Evolutionary conservation across 2,797 vertebrate genomes (phyloP), one percentile per base, ranked within the genome.

Genomic region (Eulemur mongoz): DNA sequence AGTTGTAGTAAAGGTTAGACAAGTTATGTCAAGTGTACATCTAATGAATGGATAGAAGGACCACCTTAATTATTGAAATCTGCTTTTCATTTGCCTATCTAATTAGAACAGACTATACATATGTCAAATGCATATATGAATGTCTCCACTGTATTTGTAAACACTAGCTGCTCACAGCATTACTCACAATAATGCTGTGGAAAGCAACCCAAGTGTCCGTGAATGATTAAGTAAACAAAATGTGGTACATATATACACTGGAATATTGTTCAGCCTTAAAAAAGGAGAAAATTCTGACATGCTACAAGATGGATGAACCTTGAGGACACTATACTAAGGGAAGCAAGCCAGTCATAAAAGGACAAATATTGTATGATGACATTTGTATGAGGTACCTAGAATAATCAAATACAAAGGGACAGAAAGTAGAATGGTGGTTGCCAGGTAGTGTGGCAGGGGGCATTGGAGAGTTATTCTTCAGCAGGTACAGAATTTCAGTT

Each of bases 51-150:
- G 81, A 59, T 13, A 50, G 27, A 92, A 93, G n/a, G 32, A 83
- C 45, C 63, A 75, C 20, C 23, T 48, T 25, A 95, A 57, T 78
- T 79, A 92, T 15, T 92, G 82, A 82, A 83, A 92, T 35, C 38
- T 89, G 88, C 75, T 89, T 96, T 95, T 76, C 90, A 90, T 43
- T 52, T 67, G n/a, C 14, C 73, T 45, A 59, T 52, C 48, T 59
- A 45, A 25, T 5, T 5, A 94, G 38, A 89, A 81, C 2, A n/a
- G n/a, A 88, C 22, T 67, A 45, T 59, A 45, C 5, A n/a, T 12
- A 32, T 23, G 25, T 54, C 54, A 65, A 75, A 76, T 67, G 38
- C 4, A n/a, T 35, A 50, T 11, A 38, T n/a, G 11, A 45, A 52
- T 9, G 7, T 35, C 12, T 38, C 5, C 14, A 54, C 25, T 52